Conservation (phyloP, 2,888 invertebrate species). For the Phyllotreta striolata region DNA sequence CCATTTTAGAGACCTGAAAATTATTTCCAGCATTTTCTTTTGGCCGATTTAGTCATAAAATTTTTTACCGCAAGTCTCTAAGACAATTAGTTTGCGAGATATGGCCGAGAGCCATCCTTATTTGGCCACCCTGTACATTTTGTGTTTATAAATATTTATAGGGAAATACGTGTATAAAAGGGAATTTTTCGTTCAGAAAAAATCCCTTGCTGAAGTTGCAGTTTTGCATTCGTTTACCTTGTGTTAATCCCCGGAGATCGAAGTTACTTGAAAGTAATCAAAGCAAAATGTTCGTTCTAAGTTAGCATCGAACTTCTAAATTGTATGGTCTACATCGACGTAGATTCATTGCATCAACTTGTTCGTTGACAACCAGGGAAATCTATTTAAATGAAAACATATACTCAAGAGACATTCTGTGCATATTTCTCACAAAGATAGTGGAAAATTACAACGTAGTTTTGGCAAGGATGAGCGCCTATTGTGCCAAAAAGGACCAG, state of each 20-base stretch:
- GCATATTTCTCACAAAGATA: conserved; percentile 37
- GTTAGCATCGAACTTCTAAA: conserved; percentile 4
- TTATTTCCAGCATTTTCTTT: no score
- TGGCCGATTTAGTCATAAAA: no score
- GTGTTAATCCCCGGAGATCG: conserved; percentile 5
- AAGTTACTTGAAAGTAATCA: conserved; percentile 7
- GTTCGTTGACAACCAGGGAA: conserved; percentile 13
- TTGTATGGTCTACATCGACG: conserved; percentile 8
- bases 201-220: no score
- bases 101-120: no score
- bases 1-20: no score
- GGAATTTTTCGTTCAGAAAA: no score
- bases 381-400: conserved; percentile 22
- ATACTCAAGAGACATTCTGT: conserved; percentile 18
- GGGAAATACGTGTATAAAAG: no score
- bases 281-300: conserved; percentile 7
- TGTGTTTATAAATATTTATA: no score
- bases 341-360: conserved; percentile 16
- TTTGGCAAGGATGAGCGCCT: conserved; percentile 40
- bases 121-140: no score
- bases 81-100: no score
- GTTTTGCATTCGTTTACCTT: neutral
- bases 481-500: conserved; percentile 41
- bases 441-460: conserved; percentile 40
- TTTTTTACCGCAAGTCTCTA: no score